A percentile compares a stretch with the other conserved stretches of the same genome.
Evolutionary conservation across 2,113 vertebrate genomes (phyloP).

Genomic region (Upupa epops): DNA sequence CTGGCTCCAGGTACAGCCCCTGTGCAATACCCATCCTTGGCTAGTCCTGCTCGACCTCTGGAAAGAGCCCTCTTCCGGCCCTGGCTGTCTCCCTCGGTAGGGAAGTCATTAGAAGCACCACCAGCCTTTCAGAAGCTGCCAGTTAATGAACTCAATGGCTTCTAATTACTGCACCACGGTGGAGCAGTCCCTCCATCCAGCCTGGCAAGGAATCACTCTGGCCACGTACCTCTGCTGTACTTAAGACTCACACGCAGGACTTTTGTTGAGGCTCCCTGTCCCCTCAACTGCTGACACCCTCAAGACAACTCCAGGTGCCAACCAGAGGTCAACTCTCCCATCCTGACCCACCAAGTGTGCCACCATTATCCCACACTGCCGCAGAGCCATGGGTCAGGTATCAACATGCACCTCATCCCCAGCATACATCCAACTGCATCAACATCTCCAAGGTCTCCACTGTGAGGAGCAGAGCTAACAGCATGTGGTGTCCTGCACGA

Average conservation of each 20-base stretch:
- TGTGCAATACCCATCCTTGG: rapidly evolving
- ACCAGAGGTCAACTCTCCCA: not conserved
- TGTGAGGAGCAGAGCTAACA: not conserved
- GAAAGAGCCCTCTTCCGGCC: not conserved
- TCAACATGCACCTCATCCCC: not conserved
- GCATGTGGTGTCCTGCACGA: not conserved
- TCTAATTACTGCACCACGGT: conserved; percentile 26
- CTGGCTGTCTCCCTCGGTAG: not conserved
- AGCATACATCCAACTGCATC: rapidly evolving
- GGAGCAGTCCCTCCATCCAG: not conserved
- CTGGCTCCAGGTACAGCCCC: not conserved
- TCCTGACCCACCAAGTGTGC: not conserved
- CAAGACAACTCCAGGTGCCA: rapidly evolving
- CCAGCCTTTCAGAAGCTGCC: not conserved
- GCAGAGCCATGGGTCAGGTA: not conserved
- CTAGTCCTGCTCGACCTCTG: not conserved
- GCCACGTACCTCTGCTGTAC: not conserved
- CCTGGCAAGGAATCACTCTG: not conserved
- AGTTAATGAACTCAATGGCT: conserved; percentile 4
- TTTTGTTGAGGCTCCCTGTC: not conserved
- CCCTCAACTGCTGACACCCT: not conserved
- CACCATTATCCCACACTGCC: not conserved
- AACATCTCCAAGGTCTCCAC: not conserved
- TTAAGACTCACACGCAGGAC: not conserved
- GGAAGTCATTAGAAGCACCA: not conserved